Percentiles rank a stretch among this genome's conserved stretches.
These are phyloP conservation scores for Axis porcinus DNA, from an alignment of 2,113 vertebrate species.

Conservation along the genomic window DNA sequence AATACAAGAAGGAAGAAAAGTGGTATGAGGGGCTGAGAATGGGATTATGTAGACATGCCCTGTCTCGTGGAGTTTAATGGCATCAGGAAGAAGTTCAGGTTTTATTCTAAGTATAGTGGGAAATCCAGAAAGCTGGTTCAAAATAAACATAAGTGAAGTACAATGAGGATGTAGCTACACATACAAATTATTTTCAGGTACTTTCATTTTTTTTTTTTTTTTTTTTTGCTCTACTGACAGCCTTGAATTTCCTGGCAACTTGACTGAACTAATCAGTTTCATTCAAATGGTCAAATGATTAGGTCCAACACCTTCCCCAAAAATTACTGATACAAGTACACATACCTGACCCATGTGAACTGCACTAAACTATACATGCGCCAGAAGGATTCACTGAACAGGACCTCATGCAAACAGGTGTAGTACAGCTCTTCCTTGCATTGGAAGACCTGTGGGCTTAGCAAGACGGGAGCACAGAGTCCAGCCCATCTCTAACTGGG, in stretches of 20 bases:
- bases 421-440: background rate
- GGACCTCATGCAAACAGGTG: background rate
- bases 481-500: background rate
- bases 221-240: background rate
- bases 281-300: background rate
- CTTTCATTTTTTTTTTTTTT: background rate
- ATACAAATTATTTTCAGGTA: background rate
- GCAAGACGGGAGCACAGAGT: background rate
- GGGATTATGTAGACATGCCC: background rate
- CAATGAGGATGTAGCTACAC: background rate
- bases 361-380: accelerated
- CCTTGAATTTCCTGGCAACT: background rate
- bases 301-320: background rate
- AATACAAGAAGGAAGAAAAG: background rate
- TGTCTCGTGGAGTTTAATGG: background rate
- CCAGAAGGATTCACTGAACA: background rate
- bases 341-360: background rate
- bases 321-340: background rate
- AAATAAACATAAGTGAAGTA: background rate
- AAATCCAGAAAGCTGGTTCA: background rate
- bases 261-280: background rate
- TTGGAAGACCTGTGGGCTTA: background rate
- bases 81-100: background rate
- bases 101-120: background rate
- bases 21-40: background rate